Base-by-base conservation (phyloP, 2,888 invertebrate genomes). In the Lordiphosa andalusiaca region DNA sequence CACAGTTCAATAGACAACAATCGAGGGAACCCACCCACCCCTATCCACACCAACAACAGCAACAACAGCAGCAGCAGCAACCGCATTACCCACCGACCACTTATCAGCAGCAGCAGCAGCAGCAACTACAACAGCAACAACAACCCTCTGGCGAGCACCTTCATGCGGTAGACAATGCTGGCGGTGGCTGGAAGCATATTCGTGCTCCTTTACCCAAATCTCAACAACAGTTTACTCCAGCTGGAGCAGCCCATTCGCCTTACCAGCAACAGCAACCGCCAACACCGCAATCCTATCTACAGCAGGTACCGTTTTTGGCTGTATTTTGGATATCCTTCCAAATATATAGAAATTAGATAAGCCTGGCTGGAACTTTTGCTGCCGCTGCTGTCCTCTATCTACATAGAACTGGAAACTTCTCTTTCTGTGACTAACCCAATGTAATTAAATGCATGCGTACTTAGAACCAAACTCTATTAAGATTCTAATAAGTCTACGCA, bases 1-100 rank as follows among this genome's bases (percentile, higher is more conserved):
- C 80, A 23, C 85, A 85, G 69, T 85, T 72, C 69, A 75, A 67
- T 67, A 72, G 84, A 57, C 80, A 85, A 40, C 71, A 67, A 56
- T 80, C 86, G 40, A 72, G 73, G 68, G 84, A 86, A 58, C 74
- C 85, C 49, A 66, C 53, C 36, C 41, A 46, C 23, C 70, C n/a
- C 39, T 41, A 42, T 37, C 61, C 57, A 47, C 67, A 62, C 35
- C 63, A 55, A 16, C 78, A 61, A 19, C 54, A 61, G 13, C 61
- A 52, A 33, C 60, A 58, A 39, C 67, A 61, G 57, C 66, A 64
- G 38, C 73, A 59, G 25, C 52, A 37, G 12, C 67, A 59, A 21
- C 61, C 55, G 12, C 67, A 66, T 4, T 23, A 23, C 23, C 23
- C 23, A 23, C 23, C 23, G 21, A 44, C 60, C 10, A 23, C 23